These are phyloP conservation scores for Probosciger aterrimus DNA, from an alignment of 2,113 vertebrate species.

Conservation along the genomic window DNA sequence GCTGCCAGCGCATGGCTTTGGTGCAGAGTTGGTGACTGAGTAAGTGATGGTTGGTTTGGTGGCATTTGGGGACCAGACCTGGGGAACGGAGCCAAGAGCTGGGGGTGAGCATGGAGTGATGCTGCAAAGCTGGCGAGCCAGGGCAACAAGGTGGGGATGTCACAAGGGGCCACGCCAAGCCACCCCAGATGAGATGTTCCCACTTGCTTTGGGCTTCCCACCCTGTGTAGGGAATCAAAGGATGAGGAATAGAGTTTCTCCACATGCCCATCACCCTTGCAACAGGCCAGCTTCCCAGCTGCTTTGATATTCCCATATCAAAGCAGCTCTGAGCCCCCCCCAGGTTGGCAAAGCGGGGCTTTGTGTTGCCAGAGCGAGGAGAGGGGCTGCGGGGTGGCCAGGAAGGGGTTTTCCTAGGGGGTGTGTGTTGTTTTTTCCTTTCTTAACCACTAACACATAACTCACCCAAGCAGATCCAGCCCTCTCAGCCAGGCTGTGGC, in stretches of 20 bases:
- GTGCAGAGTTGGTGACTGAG: neutral
- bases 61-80: neutral
- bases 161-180: accelerated
- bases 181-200: neutral
- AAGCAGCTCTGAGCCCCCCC: neutral
- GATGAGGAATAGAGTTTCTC: neutral
- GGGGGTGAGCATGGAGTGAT: neutral
- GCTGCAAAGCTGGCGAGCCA: neutral
- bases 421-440: neutral
- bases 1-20: neutral
- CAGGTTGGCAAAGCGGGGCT: neutral
- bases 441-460: slow-evolving; percentile 28
- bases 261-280: neutral
- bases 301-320: neutral
- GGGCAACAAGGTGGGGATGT: neutral
- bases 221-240: neutral
- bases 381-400: neutral
- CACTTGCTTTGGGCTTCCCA: neutral
- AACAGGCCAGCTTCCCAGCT: neutral
- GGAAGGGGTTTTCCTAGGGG: neutral
- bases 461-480: neutral
- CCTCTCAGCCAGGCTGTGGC: neutral
- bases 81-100: neutral
- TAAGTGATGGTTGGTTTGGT: neutral
- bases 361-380: neutral